Percentiles rank a stretch among this genome's conserved stretches.
phyloP scores from a whole-genome alignment of 2,797 vertebrate genomes.

The Siniperca obscura region DNA sequence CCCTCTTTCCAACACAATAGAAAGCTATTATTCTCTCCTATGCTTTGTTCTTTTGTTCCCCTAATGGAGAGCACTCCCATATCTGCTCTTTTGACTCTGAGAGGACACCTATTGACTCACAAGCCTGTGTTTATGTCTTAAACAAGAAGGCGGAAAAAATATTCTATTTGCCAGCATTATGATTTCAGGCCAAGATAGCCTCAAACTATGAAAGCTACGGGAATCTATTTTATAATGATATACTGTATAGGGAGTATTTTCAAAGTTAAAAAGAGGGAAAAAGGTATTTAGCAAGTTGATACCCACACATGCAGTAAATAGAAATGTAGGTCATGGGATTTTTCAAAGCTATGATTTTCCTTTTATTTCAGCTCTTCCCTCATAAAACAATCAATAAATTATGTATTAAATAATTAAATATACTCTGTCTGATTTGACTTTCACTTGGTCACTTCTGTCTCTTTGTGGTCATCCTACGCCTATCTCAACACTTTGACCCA shows the following conservation, averaged over 20 bases:
- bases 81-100: constrained; percentile 56
- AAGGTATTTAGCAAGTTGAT: constrained; percentile 10
- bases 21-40: constrained; percentile 60
- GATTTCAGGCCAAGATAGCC: constrained; percentile 1
- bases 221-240: neutral
- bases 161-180: constrained; percentile 24
- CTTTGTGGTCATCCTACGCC: constrained; percentile 1
- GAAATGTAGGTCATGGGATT: constrained; percentile 50
- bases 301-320: neutral
- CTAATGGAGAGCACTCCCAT: constrained; percentile 42
- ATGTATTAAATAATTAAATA: constrained; percentile 60
- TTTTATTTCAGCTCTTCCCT: constrained; percentile 38
- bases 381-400: constrained; percentile 54
- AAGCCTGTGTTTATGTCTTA: constrained; percentile 43
- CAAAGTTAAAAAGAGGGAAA: constrained; percentile 19
- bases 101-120: constrained; percentile 57
- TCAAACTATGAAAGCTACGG: constrained; percentile 11
- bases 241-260: neutral
- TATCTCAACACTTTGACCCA: neutral
- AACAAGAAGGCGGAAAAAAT: constrained; percentile 20
- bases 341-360: constrained; percentile 26
- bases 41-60: constrained; percentile 71
- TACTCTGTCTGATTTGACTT: constrained; percentile 28
- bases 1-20: constrained; percentile 50
- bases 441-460: constrained; percentile 26